Base-by-base conservation (phyloP, 2,113 vertebrate genomes). In the Drymodes brunneopygia region DNA sequence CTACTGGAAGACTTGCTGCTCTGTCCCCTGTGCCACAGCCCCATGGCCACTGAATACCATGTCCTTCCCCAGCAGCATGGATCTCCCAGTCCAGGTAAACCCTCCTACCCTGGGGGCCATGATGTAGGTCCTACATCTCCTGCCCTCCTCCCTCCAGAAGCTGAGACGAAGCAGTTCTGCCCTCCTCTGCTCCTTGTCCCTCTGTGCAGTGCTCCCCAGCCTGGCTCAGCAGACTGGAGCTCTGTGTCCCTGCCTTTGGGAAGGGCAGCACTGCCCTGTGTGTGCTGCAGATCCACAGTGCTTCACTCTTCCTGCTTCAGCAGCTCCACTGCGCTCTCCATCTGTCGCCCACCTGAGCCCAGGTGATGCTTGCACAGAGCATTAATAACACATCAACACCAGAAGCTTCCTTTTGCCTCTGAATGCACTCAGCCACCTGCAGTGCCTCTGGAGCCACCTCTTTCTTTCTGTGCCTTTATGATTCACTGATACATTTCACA, bases 361-460 rank as follows among this genome's bases (percentile, higher is more conserved):
- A 72, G 53, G 85, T 72, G 27, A 25, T 44, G 80, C 67, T 91
- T 67, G 29, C 28, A 5, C 40, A 48, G 56, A 66, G 25, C 80
- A 48, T 73, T 56, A 77, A 28, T 69, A 69, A 78, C 71, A 64
- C 78, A 44, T 2, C 38, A 82, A 44, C 35, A 15, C 13, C 8
- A 9, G 42, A 47, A 70, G 31, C 58, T 83, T 45, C 35, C 22
- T 60, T 53, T 48, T 79, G 19, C 44, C 56, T 91, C 61, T 67
- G 45, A 40, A 42, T 48, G 62, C 40, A 4, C 40, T 81, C 73
- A 60, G 24, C 48, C 87, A 82, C 71, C 84, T 95, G 81, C 91
- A 45, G 2, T 58, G 71, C 65, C 48, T 88, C 79, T 65, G 69
- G 83, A 95, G 54, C 38, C 29, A 51, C 35, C 36, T 72, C 58